phyloP scores from a whole-genome alignment of 2,797 vertebrate genomes.

The Pseudochirops corinnae region DNA sequence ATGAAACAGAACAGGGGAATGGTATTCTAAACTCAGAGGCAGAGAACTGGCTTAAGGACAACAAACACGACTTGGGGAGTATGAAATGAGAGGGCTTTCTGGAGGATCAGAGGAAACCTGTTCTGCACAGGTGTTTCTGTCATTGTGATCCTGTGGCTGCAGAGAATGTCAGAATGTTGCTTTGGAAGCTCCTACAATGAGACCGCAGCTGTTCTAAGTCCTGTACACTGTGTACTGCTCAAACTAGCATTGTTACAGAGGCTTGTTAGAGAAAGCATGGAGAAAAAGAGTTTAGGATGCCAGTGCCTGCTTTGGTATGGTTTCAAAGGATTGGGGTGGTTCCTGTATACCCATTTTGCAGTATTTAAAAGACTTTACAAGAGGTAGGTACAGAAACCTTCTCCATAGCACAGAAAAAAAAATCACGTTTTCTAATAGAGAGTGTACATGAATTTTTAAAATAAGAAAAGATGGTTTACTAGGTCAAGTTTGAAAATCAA shows the following conservation, averaged over 20 bases:
- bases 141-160: constrained; percentile 81
- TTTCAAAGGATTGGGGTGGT: background rate
- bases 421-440: constrained; percentile 11
- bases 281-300: constrained; percentile 55
- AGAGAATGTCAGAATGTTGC: constrained; percentile 82
- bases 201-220: constrained; percentile 85
- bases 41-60: constrained; percentile 80
- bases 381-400: constrained; percentile 33
- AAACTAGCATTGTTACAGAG: constrained; percentile 67
- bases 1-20: constrained; percentile 76
- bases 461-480: constrained; percentile 19
- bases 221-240: constrained; percentile 68
- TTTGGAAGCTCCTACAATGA: constrained; percentile 72
- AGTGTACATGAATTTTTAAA: constrained; percentile 27
- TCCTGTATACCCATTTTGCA: constrained; percentile 26
- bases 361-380: constrained; percentile 33
- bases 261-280: constrained; percentile 74
- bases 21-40: constrained; percentile 72
- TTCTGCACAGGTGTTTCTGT: constrained; percentile 86
- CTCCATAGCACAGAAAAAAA: background rate
- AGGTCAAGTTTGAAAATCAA: constrained; percentile 19
- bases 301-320: constrained; percentile 3
- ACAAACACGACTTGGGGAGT: constrained; percentile 78
- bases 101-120: constrained; percentile 86
- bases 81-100: constrained; percentile 81